Base-by-base conservation (phyloP, 2,113 vertebrate genomes). In the Psephotus haematonotus region DNA sequence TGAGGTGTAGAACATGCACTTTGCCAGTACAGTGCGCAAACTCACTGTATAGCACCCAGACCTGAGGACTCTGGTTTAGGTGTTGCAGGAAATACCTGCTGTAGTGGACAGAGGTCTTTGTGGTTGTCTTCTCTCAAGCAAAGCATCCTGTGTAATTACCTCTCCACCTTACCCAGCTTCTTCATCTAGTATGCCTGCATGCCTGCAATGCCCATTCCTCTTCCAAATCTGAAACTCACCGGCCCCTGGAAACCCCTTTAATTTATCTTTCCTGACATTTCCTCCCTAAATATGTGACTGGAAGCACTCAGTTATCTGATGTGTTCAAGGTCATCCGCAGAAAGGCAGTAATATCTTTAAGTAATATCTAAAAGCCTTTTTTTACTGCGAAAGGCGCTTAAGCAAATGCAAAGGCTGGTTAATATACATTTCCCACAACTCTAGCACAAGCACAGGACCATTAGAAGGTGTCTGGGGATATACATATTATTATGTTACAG, bases 401-500 rank as follows among this genome's bases (percentile, higher is more conserved):
- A 70, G 65, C 53, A 47, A 17, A 29, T 53, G n/a, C 28, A n/a
- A 47, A 81, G 35, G 47, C 44, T 72, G 24, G 35, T 60, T 88
- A 67, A 79, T 82, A 62, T 3, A 11, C 50, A 67, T 79, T 90
- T 82, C 46, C 62, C 50, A 75, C 29, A 82, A 31, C 11, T 85
- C 43, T 60, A 63, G 37, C 63, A 44, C 65, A 88, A 71, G 33
- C 55, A 22, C 31, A n/a, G 43, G 31, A 79, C 62, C 62, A 82
- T 96, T 78, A 85, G 47, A 71, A 86, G 49, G 9, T 67, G 13
- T 59, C 79, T 71, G 39, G 79, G 75, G 79, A 90, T 78, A 71
- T 92, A 49, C 10, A 29, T 63, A 35, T 63, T 70, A 33, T 55
- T 35, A 50, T 52, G 27, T 81, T 92, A 68, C 5, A 63, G 25